A percentile compares a stretch with the other conserved stretches of the same genome.
These are phyloP conservation scores for Lepidostoma basale DNA, from an alignment of 1,140 invertebrate genomes.

Conservation along the genomic window DNA sequence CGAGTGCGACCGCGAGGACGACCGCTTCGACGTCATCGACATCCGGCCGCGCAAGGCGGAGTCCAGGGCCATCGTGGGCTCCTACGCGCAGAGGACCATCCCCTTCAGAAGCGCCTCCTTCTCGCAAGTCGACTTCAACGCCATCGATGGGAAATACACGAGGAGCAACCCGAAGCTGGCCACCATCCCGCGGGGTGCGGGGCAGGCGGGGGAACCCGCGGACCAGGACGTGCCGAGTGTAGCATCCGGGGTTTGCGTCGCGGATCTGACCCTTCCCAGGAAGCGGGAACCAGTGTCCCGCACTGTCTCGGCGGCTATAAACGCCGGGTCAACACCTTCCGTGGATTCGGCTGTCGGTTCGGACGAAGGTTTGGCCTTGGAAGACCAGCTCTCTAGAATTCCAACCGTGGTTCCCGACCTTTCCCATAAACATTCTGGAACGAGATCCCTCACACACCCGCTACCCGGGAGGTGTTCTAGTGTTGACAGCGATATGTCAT, in stretches of 20 bases:
- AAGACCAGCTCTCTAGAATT: slow-evolving; percentile 49
- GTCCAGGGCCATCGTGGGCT: slow-evolving; percentile 67
- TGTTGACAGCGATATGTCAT: slow-evolving; percentile 50
- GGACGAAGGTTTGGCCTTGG: slow-evolving; percentile 60
- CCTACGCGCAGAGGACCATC: slow-evolving; percentile 65
- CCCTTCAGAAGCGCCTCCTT: slow-evolving; percentile 82
- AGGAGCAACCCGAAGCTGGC: slow-evolving; percentile 78
- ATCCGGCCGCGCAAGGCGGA: slow-evolving; percentile 61
- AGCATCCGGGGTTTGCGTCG: slow-evolving; percentile 37
- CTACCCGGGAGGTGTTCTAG: slow-evolving; percentile 52
- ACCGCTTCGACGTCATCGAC: slow-evolving; percentile 54
- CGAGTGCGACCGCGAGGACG: slow-evolving; percentile 51
- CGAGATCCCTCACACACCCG: slow-evolving; percentile 60
- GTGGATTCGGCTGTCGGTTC: slow-evolving; percentile 67
- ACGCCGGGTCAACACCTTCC: slow-evolving; percentile 62
- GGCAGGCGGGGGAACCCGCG: slow-evolving; percentile 55
- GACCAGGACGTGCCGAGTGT: slow-evolving; percentile 30
- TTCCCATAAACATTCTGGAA: slow-evolving; percentile 55
- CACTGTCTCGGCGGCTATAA: slow-evolving; percentile 46
- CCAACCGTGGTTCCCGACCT: slow-evolving; percentile 48
- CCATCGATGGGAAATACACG: slow-evolving; percentile 74
- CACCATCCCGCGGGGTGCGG: slow-evolving; percentile 53
- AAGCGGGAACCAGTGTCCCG: slow-evolving; percentile 48
- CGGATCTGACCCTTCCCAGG: slow-evolving; percentile 50
- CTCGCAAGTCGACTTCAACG: slow-evolving; percentile 77